Conservation (phyloP, 53 echinoderm and acorn worm species). For the Luidia sarsii region DNA sequence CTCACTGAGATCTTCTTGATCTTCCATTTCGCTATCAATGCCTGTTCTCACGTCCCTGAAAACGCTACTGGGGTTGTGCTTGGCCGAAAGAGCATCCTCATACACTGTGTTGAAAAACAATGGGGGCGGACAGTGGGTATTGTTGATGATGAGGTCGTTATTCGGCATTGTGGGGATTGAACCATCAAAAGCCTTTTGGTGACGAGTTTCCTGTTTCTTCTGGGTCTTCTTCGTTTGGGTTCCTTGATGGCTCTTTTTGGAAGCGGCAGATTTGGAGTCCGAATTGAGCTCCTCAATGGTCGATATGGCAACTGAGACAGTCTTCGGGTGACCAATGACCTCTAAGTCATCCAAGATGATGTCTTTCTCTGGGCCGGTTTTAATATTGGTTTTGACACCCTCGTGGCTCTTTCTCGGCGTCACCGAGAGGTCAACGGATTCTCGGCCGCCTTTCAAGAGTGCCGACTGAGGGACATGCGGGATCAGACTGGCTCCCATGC, state of each 20-base stretch:
- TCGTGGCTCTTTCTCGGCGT: constrained; percentile 21
- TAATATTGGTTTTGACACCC: background rate
- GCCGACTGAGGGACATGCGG: constrained; percentile 82
- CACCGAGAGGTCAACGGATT: background rate
- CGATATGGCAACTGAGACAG: constrained; percentile 26
- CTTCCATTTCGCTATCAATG: background rate
- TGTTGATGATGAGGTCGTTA: constrained; percentile 64
- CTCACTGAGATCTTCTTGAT: constrained; percentile 3
- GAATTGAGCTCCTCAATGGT: background rate
- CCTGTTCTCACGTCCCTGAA: background rate
- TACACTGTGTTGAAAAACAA: constrained; percentile 79
- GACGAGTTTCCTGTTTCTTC: background rate
- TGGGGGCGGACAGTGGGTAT: constrained; percentile 91
- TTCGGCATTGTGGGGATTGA: background rate
- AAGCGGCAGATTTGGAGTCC: background rate
- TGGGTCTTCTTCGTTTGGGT: constrained; percentile 36
- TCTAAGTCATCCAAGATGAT: constrained; percentile 54
- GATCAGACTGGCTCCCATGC: constrained; percentile 80
- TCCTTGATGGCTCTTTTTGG: constrained; percentile 25
- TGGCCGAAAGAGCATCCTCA: constrained; percentile 45
- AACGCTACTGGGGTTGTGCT: background rate
- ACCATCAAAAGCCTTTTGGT: background rate
- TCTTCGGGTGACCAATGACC: constrained; percentile 33
- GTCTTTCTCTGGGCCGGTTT: constrained; percentile 8
- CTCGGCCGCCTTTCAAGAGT: background rate